Evolutionary conservation across 2,888 invertebrate genomes (phyloP), one percentile per base, ranked within the genome.

Genomic region (Hanleya hanleyi): DNA sequence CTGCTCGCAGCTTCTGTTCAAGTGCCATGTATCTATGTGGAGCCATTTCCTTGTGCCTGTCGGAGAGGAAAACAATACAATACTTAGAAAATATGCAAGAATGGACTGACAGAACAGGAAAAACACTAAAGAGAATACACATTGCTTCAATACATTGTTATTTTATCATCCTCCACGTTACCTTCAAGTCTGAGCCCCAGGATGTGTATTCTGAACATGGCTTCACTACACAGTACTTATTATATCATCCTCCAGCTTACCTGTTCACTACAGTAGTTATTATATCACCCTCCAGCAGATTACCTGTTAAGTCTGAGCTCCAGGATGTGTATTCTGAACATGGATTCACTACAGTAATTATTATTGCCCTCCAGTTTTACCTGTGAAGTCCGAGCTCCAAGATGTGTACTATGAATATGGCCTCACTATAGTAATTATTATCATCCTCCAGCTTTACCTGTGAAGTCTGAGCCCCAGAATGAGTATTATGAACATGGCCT

Each of bases 151-250:
- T n/a, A n/a, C n/a, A n/a, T n/a, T n/a, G n/a, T n/a, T n/a, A n/a
- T n/a, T n/a, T n/a, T n/a, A n/a, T n/a, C n/a, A n/a, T n/a, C n/a
- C n/a, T n/a, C n/a, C n/a, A n/a, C n/a, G n/a, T n/a, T n/a, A n/a
- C 90, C 88, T 81, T 89, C 87, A 2, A 91, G 86, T 72, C 91
- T 76, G 7, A 88, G 83, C 77, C 91, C 91, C 4, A 91, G 81
- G 38, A 90, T 91, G 75, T 90, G 89, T 66, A 91, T 90, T 71
- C 88, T 81, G 83, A 91, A 91, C 85, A 90, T 87, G 64, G 90
- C 90, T 73, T 90, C 90, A 70, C 86, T 87, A 81, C 90, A 91
- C n/a, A n/a, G n/a, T n/a, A n/a, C n/a, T n/a, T n/a, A n/a, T n/a
- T n/a, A n/a, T n/a, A n/a, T n/a, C n/a, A n/a, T n/a, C n/a, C n/a